These are phyloP conservation scores for Drosophila suzukii DNA, from an alignment of 1,140 invertebrate genomes.

Conservation along the genomic window DNA sequence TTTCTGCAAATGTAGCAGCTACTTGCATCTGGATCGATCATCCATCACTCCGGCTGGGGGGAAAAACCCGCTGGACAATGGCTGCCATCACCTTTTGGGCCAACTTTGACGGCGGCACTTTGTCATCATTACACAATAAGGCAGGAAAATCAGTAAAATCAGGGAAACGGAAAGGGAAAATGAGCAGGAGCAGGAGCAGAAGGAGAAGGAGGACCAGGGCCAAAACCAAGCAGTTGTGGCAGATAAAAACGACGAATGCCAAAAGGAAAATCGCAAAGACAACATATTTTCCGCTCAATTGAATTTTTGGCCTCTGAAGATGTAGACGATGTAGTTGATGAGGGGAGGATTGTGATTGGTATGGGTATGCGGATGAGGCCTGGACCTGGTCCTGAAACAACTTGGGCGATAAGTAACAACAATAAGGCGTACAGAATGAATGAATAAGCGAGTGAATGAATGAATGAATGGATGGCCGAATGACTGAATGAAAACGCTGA, in stretches of 20 bases:
- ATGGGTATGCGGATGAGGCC: conserved; percentile 4
- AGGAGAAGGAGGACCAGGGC: conserved; percentile 27
- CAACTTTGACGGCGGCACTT: conserved; percentile 63
- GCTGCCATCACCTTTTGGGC: conserved; percentile 61
- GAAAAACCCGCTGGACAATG: conserved; percentile 27
- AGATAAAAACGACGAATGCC: conserved; percentile 48
- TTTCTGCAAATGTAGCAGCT: conserved; percentile 5
- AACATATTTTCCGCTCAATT: conserved; percentile 82
- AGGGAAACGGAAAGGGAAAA: conserved; percentile 6
- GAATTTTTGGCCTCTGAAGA: conserved; percentile 74
- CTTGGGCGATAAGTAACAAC: conserved; percentile 79
- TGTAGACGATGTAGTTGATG: conserved; percentile 26
- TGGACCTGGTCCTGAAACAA: conserved; percentile 41
- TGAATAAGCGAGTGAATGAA: conserved; percentile 58
- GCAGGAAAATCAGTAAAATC: conserved; percentile 18
- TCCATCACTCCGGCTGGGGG: conserved; percentile 14
- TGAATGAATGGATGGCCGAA: conserved; percentile 53
- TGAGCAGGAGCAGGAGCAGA: conserved; percentile 23
- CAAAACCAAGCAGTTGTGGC: conserved; percentile 47
- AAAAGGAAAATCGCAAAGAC: conserved; percentile 78
- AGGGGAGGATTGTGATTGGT: conserved; percentile 16
- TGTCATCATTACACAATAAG: conserved; percentile 81
- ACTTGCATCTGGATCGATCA: conserved; percentile 28
- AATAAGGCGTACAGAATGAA: conserved; percentile 69
- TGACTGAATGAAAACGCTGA: conserved; percentile 70